These are phyloP conservation scores for Fregetta grallaria DNA, from an alignment of 2,113 vertebrate species.

Conservation along the genomic window DNA sequence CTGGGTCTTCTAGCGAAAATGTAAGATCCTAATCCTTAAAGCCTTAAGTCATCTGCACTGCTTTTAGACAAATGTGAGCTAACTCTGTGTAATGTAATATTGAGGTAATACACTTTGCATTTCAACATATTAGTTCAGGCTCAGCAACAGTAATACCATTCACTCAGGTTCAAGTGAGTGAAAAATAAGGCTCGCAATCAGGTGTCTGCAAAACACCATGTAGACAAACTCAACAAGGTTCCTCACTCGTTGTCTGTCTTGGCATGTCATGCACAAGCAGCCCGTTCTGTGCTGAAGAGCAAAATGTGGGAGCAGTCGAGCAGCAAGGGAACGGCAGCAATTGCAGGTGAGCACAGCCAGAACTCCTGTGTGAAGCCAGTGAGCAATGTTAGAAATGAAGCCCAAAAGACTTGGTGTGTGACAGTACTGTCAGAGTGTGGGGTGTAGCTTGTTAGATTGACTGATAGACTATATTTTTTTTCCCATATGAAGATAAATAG, in stretches of 20 bases:
- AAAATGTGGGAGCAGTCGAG: background rate
- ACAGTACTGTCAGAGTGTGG: background rate
- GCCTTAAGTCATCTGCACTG: background rate
- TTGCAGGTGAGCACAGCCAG: background rate
- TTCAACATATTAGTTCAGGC: background rate
- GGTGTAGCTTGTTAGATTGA: background rate
- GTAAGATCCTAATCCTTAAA: background rate
- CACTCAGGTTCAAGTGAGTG: background rate
- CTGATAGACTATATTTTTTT: background rate
- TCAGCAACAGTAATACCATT: background rate
- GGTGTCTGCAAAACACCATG: background rate
- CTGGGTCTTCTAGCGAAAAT: background rate
- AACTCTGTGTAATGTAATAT: background rate
- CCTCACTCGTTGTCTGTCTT: background rate
- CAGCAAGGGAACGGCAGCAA: background rate
- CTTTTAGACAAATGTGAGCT: background rate
- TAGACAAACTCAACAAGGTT: background rate
- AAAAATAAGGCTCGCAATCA: background rate
- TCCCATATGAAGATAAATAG: background rate
- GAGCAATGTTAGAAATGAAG: background rate
- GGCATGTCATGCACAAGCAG: fast-evolving
- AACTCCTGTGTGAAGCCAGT: background rate
- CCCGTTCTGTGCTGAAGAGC: background rate
- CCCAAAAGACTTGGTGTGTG: background rate
- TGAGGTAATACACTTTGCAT: background rate